phyloP scores from a whole-genome alignment of 2,888 invertebrate genomes.

The Conus canariensis region DNA sequence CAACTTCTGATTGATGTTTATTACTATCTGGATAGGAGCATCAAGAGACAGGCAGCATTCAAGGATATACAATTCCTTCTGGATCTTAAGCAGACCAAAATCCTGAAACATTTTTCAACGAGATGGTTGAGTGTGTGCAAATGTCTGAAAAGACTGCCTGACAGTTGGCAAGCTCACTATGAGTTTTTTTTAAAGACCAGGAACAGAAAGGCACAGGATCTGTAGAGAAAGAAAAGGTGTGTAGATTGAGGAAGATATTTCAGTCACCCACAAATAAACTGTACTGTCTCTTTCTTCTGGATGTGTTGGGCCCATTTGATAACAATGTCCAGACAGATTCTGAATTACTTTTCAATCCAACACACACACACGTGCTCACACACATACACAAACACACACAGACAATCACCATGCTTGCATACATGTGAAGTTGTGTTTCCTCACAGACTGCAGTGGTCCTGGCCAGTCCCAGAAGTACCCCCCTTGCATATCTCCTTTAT shows the following conservation, averaged over 20 bases:
- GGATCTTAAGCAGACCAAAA: background rate
- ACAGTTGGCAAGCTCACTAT: slow-evolving; percentile 41
- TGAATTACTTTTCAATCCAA: too few species aligned
- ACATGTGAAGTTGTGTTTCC: too few species aligned
- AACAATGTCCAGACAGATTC: background rate
- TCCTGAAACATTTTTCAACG: slow-evolving; percentile 9
- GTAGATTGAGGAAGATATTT: slow-evolving; percentile 19
- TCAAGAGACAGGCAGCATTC: background rate
- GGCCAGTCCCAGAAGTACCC: too few species aligned
- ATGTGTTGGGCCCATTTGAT: slow-evolving; percentile 15
- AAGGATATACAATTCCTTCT: background rate
- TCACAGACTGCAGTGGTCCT: too few species aligned
- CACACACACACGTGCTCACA: too few species aligned
- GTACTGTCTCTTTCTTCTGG: slow-evolving; percentile 25
- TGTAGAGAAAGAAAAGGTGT: background rate
- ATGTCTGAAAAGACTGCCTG: slow-evolving; percentile 35
- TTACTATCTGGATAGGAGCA: slow-evolving; percentile 15
- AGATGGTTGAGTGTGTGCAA: slow-evolving; percentile 23
- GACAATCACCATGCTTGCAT: too few species aligned
- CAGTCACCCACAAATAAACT: slow-evolving; percentile 27
- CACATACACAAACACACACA: too few species aligned
- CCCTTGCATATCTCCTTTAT: too few species aligned
- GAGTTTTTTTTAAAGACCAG: slow-evolving; percentile 35
- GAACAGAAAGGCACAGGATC: slow-evolving; percentile 12
- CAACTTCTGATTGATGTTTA: background rate